phyloP scores from a whole-genome alignment of 1,140 invertebrate species.

The Thaumetopoea pityocampa region DNA sequence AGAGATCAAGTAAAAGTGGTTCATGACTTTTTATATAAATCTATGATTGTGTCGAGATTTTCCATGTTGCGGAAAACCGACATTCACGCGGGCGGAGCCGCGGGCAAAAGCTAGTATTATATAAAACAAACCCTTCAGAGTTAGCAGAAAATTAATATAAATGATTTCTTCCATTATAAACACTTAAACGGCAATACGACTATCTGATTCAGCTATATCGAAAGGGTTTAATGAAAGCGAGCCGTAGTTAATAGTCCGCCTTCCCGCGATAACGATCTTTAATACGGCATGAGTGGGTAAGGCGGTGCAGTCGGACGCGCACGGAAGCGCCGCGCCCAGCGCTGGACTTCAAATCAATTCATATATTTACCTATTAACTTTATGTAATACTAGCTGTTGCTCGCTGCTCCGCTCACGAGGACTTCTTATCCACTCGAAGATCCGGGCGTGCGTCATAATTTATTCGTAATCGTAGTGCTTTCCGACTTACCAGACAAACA shows the following conservation, averaged over 20 bases:
- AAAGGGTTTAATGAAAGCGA: conserved; percentile 63
- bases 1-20: too few species aligned
- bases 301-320: conserved; percentile 48
- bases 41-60: too few species aligned
- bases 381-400: not conserved
- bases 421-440: too few species aligned
- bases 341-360: conserved; percentile 45
- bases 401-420: too few species aligned
- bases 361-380: conserved; percentile 25
- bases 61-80: too few species aligned
- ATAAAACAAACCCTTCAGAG: too few species aligned
- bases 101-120: too few species aligned
- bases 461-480: too few species aligned
- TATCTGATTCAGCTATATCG: conserved; percentile 15
- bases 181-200: conserved; percentile 7
- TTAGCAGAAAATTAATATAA: conserved; percentile 13
- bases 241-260: conserved; percentile 52
- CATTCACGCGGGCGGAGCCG: too few species aligned
- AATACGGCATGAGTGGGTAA: conserved; percentile 66
- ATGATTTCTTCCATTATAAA: conserved; percentile 1
- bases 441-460: too few species aligned
- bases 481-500: too few species aligned
- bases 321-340: conserved; percentile 55
- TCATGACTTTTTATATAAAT: too few species aligned
- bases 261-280: conserved; percentile 70